phyloP scores from a whole-genome alignment of 2,113 vertebrate genomes.

The Xiphophorus maculatus region DNA sequence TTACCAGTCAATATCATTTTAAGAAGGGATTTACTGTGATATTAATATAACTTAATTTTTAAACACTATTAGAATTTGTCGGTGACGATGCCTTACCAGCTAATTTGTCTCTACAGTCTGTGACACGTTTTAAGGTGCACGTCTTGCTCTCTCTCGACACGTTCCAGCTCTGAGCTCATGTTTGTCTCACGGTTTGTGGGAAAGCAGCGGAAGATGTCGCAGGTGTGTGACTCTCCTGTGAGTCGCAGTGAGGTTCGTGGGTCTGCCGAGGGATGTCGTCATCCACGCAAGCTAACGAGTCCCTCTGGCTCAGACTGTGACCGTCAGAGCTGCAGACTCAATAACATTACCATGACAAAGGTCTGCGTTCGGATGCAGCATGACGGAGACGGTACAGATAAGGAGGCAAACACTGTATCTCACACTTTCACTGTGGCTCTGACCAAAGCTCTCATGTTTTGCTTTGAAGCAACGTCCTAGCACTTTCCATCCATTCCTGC shows the following conservation, averaged over 20 bases:
- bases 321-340: constrained; percentile 67
- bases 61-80: no score
- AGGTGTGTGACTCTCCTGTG: constrained; percentile 65
- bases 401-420: constrained; percentile 46
- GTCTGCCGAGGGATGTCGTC: constrained; percentile 44
- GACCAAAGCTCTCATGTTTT: constrained; percentile 18
- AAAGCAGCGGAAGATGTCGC: constrained; percentile 41
- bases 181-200: constrained; percentile 8
- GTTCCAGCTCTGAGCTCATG: neutral
- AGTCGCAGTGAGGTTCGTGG: constrained; percentile 41
- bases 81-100: no score
- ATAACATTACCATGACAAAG: constrained; percentile 76
- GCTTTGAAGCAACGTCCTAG: neutral
- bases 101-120: no score
- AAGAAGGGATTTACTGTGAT: no score
- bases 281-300: constrained; percentile 69
- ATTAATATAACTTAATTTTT: no score
- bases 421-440: constrained; percentile 41
- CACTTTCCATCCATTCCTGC: constrained; percentile 16
- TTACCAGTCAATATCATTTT: no score
- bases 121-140: no score
- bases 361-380: constrained; percentile 53
- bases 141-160: constrained; percentile 13
- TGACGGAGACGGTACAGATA: constrained; percentile 56
- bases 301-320: constrained; percentile 65